A percentile compares a stretch with the other conserved stretches of the same genome.
phyloP scores from a whole-genome alignment of 2,113 vertebrate species.

The Synchiropus splendidus region DNA sequence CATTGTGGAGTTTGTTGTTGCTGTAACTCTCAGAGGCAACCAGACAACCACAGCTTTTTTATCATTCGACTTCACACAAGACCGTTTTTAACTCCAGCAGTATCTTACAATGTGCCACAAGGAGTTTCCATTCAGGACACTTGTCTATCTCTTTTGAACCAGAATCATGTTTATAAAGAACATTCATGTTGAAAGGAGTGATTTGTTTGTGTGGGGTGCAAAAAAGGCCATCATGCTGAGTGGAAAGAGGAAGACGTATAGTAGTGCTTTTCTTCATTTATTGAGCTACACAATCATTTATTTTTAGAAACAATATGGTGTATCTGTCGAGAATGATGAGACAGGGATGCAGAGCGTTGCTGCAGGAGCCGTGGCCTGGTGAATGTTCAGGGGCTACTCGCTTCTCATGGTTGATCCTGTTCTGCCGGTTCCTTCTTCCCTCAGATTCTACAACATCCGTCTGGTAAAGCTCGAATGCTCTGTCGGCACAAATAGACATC shows the following conservation, averaged over 20 bases:
- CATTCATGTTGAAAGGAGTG: too few relatives aligned
- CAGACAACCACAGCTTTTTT: too few relatives aligned
- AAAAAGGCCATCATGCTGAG: too few relatives aligned
- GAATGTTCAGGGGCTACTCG: background rate
- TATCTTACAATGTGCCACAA: too few relatives aligned
- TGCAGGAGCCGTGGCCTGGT: constrained; percentile 1
- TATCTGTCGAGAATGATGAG: constrained; percentile 3
- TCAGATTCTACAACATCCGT: constrained; percentile 24
- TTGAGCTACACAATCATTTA: constrained; percentile 21
- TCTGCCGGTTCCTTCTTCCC: background rate
- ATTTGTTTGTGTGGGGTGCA: too few relatives aligned
- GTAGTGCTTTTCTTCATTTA: constrained; percentile 1
- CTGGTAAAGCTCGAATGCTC: constrained; percentile 44
- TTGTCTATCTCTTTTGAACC: too few relatives aligned
- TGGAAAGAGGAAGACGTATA: constrained; percentile 31
- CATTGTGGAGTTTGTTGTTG: too few relatives aligned
- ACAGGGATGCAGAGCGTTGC: constrained; percentile 1
- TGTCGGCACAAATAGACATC: constrained; percentile 31
- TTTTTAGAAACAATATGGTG: constrained; percentile 22
- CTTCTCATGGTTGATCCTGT: background rate
- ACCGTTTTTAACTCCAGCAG: too few relatives aligned
- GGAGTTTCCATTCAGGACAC: too few relatives aligned
- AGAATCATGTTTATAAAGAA: too few relatives aligned
- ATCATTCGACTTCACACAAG: too few relatives aligned
- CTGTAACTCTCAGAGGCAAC: too few relatives aligned